Evolutionary conservation across 1,140 invertebrate species (phyloP), one percentile per base, ranked within the genome.

Genomic region (Cotesia typhae): DNA sequence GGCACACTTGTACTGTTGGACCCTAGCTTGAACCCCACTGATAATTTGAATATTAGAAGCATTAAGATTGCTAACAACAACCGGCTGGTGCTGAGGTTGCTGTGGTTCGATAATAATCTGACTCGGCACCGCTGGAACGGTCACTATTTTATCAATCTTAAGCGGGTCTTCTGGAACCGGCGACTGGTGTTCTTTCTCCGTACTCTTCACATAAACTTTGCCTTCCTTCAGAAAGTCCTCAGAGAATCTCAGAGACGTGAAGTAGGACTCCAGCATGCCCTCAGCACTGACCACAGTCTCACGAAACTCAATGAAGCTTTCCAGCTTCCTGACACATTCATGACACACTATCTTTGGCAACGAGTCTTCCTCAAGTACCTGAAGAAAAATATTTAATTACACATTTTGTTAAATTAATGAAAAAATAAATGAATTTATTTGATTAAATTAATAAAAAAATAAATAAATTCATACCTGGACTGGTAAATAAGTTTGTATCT

Each of bases 331-430:
- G 41, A 92, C 81, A 78, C 92, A 93, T 57, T 89, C 88, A 4
- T 87, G 87, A 77, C 92, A 93, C n/a, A 93, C 88, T 20, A 91
- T 90, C 87, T 92, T 92, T 64, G 92, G 92, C 70, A 93, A 81
- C 9, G 90, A 90, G 82, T 92, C 91, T 76, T 91, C 90, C 80
- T 92, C 91, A 63, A 88, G 84, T 17, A 92, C 87, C 91, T 92
- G 77, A 3, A 83, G 83, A 79, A 70, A 37, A 79, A 74, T 17
- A 28, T 28, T 28, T 1, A 1, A 28, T 28, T 28, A 2, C 28
- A 28, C 1, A 28, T 28, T 17, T 17, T 17, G 1, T 17, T 17
- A 17, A 17, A 17, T 17, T 17, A 17, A 17, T 17, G 0, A 17
- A 17, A 70, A 47, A 61, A 55, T 12, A 36, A 70, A 47, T 35